Percentiles rank a stretch among this genome's conserved stretches.
Conservation (phyloP, 2,113 vertebrate genomes). For the Ciconia boyciana region DNA sequence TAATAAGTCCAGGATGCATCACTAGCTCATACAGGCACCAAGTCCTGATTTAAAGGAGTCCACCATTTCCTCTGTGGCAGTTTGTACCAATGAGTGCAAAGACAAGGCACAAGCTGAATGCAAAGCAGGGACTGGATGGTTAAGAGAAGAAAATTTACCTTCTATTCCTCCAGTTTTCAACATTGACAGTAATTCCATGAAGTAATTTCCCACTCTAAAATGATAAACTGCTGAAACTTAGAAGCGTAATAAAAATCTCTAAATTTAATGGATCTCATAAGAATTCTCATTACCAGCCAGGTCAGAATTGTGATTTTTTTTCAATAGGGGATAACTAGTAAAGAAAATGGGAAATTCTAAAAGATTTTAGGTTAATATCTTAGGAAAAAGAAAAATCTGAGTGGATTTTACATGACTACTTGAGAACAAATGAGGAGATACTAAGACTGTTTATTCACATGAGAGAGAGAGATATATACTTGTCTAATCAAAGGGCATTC, state of each 20-base stretch:
- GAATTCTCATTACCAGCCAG: background rate
- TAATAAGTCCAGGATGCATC: background rate
- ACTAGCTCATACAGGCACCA: background rate
- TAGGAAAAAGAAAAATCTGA: background rate
- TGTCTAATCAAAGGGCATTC: background rate
- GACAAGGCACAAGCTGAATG: background rate
- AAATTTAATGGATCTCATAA: background rate
- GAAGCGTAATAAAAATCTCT: background rate
- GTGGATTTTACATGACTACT: background rate
- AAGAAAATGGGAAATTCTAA: background rate
- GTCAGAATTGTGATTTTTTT: background rate
- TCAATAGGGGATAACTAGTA: background rate
- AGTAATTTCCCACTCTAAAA: background rate
- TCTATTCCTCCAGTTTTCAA: background rate
- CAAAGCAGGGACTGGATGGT: background rate
- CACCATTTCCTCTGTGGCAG: background rate
- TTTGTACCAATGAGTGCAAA: background rate
- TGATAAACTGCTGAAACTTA: background rate
- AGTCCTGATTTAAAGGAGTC: background rate
- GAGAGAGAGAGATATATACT: background rate
- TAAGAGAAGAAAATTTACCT: background rate
- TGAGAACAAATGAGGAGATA: background rate
- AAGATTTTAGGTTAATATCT: background rate
- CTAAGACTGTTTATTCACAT: background rate
- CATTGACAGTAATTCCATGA: background rate